phyloP scores from a whole-genome alignment of 2,888 invertebrate genomes.

The Acutogordius australiensis region DNA sequence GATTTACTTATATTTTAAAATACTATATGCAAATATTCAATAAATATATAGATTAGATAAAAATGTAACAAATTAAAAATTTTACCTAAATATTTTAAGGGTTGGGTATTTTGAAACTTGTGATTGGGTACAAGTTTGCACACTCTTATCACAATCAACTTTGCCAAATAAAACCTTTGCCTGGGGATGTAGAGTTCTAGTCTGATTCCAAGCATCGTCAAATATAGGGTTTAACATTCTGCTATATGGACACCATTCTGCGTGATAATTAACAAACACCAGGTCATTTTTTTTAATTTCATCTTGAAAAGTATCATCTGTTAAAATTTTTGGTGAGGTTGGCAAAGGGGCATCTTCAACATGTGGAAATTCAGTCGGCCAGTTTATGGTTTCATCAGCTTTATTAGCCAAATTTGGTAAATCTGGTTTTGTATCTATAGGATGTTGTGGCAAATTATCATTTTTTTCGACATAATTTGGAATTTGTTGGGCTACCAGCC shows the following conservation, averaged over 20 bases:
- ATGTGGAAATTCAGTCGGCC: background rate
- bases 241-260: conserved; percentile 97
- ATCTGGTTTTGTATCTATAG: no score
- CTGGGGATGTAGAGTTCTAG: conserved; percentile 23
- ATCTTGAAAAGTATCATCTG: background rate
- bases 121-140: conserved; percentile 27
- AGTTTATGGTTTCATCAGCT: no score
- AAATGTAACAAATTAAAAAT: no score
- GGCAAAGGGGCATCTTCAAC: background rate
- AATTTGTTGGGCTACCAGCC: no score
- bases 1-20: no score
- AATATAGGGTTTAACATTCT: conserved; percentile 80
- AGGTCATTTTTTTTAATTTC: conserved; percentile 40
- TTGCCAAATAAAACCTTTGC: conserved; percentile 52
- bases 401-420: no score
- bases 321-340: background rate
- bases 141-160: conserved; percentile 77
- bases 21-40: no score
- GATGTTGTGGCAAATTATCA: no score
- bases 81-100: conserved; percentile 63
- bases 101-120: conserved; percentile 96
- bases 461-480: no score
- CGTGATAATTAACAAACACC: conserved; percentile 93
- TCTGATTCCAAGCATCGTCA: conserved; percentile 67
- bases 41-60: no score